These are phyloP conservation scores for Mylabris phalerata DNA, from an alignment of 1,140 invertebrate species.

Conservation along the genomic window DNA sequence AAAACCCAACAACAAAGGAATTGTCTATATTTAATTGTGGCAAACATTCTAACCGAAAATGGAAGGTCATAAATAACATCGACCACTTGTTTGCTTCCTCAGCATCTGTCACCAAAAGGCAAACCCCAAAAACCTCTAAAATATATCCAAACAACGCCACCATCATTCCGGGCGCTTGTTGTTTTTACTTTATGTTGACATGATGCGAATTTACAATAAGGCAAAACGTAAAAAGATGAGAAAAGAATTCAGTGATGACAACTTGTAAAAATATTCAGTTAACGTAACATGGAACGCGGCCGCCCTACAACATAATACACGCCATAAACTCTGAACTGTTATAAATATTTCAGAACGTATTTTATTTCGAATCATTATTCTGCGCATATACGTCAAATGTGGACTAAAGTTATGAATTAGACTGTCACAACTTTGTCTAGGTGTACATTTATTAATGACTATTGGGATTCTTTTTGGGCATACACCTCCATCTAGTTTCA, in stretches of 20 bases:
- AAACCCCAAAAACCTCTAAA: conserved; percentile 3
- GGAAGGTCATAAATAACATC: conserved; percentile 29
- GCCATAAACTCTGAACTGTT: conserved; percentile 15
- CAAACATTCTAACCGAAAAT: conserved; percentile 22
- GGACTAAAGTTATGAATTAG: too few relatives aligned
- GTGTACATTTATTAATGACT: too few relatives aligned
- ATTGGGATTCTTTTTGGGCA: too few relatives aligned
- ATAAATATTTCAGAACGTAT: conserved; percentile 15
- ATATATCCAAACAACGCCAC: conserved; percentile 13
- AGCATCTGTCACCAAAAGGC: conserved; percentile 24
- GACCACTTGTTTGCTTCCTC: conserved; percentile 32
- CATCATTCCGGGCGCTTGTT: too few relatives aligned
- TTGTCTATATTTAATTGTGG: conserved; percentile 25
- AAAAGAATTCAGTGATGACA: conserved; percentile 16
- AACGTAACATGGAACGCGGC: conserved; percentile 2
- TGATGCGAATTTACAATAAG: conserved; percentile 24
- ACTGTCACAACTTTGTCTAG: too few relatives aligned
- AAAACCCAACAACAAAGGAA: conserved; percentile 15
- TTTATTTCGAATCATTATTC: conserved; percentile 1
- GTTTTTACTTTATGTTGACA: background rate
- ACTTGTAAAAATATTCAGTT: conserved; percentile 20
- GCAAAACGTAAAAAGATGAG: conserved; percentile 6
- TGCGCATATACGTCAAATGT: background rate
- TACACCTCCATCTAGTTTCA: too few relatives aligned
- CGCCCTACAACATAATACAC: conserved; percentile 9